Evolutionary conservation across 2,113 vertebrate genomes (phyloP).

Genomic region (Platysteira castanea): DNA sequence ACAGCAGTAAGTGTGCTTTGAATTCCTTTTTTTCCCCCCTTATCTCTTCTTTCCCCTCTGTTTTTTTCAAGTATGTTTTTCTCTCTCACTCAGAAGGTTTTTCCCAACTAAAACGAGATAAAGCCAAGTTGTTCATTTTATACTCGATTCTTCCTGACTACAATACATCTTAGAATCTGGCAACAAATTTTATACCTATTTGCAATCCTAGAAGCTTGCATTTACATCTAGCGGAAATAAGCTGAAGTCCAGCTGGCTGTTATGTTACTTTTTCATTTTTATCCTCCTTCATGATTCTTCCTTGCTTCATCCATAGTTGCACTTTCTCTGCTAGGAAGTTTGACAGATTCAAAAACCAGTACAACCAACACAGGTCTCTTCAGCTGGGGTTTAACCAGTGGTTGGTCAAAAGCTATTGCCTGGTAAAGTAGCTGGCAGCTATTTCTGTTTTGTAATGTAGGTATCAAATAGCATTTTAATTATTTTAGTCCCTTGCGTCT

Average conservation of each 20-base stretch:
- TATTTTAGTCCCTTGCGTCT: background rate
- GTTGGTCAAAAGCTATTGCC: background rate
- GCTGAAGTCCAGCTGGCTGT: background rate
- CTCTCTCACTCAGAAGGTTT: background rate
- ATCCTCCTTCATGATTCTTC: background rate
- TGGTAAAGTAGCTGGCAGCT: background rate
- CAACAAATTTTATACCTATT: background rate
- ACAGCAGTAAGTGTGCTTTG: constrained; percentile 83
- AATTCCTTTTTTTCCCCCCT: background rate
- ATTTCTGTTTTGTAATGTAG: background rate
- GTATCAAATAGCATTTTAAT: background rate
- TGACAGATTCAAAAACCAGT: fast-evolving
- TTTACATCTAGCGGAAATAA: background rate
- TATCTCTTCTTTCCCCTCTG: background rate
- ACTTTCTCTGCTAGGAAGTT: background rate
- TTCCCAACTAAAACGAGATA: background rate
- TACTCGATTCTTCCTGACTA: background rate
- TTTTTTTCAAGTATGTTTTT: background rate
- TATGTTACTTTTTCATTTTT: background rate
- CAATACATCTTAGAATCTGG: background rate
- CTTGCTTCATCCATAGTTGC: background rate
- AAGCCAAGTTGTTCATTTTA: background rate
- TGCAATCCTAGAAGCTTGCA: background rate
- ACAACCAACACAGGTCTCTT: background rate
- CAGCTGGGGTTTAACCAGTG: background rate